Base-by-base conservation (phyloP, 2,113 vertebrate species). In the Chamaetylas fuelleborni region DNA sequence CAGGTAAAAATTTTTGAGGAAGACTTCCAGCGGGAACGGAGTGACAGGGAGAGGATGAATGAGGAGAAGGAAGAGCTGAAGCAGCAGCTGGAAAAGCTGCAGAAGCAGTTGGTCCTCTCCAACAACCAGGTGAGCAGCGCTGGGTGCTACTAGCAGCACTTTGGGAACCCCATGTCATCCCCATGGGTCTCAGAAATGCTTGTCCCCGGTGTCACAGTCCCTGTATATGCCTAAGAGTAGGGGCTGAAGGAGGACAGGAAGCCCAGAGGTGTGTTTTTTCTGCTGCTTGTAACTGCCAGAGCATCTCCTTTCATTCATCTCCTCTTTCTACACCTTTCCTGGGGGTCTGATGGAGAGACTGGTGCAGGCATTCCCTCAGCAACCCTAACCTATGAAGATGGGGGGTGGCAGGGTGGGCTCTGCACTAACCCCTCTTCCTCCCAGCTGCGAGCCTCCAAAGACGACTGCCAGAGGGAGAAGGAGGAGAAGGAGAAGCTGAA, bases 1-100 rank as follows among this genome's bases (percentile, higher is more conserved):
- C 90, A 99, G 99, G 99, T 99, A 58, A 99, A 99, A 95, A 99
- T 99, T 97, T 99, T 99, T 4, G 99, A 99, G 95, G 99, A 99
- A 85, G 99, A 99, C 88, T 99, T 99, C 95, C 98, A 99, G 82
- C 98, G 99, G 96, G 99, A 99, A 90, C 98, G 99, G 73, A 99
- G 99, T 2, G 99, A 99, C 95, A 96, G 99, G 47, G 99, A 99
- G 82, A 98, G 99, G 53, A 99, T 99, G 99, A 99, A 99, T 8
- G 99, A 99, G 95, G 99, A 99, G 94, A 99, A 99, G 89, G 99
- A 99, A 66, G 99, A 99, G 74, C 95, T 99, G 94, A 99, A 99
- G 94, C 98, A 98, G 94, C 99, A 99, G 93, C 97, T 99, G 91
- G 99, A 99, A 88, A 98, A 98, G 80, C 97, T 99, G 54, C 99